phyloP scores from a whole-genome alignment of 1,140 invertebrate species.

The Branchinecta lindahli region DNA sequence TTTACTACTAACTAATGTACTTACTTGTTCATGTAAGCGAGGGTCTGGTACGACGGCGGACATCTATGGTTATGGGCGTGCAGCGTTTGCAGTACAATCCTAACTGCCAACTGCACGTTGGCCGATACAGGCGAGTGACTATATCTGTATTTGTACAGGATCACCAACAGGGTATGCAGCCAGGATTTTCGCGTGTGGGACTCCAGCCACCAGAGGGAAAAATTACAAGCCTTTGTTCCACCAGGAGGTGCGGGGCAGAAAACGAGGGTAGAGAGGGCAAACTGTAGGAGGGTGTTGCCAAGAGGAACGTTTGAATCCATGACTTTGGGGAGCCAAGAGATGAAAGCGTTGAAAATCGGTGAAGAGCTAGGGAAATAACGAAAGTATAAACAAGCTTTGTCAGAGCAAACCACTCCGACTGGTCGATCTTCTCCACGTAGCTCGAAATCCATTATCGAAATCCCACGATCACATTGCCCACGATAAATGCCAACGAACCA shows the following conservation, averaged over 20 bases:
- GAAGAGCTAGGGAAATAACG: conserved; percentile 46
- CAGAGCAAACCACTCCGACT: background rate
- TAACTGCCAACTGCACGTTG: conserved; percentile 62
- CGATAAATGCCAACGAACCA: too few relatives aligned
- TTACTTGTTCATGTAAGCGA: background rate
- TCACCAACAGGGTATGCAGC: conserved; percentile 81
- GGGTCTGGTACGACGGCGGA: conserved; percentile 26
- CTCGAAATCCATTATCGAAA: too few relatives aligned
- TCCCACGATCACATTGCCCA: too few relatives aligned
- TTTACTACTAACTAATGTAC: too few relatives aligned
- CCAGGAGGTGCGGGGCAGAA: conserved; percentile 65
- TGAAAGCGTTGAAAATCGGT: conserved; percentile 63
- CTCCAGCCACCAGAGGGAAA: conserved; percentile 75
- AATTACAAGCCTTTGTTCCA: conserved; percentile 38
- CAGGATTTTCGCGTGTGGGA: conserved; percentile 69
- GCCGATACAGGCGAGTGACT: conserved; percentile 57
- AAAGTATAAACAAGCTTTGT: conserved; percentile 11
- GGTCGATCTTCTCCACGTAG: background rate
- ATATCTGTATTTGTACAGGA: conserved; percentile 95
- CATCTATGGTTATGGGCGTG: conserved; percentile 79
- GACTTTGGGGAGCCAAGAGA: conserved; percentile 80
- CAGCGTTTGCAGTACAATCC: conserved; percentile 84
- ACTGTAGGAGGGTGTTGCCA: conserved; percentile 67
- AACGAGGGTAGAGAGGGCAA: conserved; percentile 67
- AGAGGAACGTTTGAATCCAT: conserved; percentile 86